Evolutionary conservation across 2,113 vertebrate species (phyloP), one percentile per base, ranked within the genome.

Genomic region (Thunnus thynnus): DNA sequence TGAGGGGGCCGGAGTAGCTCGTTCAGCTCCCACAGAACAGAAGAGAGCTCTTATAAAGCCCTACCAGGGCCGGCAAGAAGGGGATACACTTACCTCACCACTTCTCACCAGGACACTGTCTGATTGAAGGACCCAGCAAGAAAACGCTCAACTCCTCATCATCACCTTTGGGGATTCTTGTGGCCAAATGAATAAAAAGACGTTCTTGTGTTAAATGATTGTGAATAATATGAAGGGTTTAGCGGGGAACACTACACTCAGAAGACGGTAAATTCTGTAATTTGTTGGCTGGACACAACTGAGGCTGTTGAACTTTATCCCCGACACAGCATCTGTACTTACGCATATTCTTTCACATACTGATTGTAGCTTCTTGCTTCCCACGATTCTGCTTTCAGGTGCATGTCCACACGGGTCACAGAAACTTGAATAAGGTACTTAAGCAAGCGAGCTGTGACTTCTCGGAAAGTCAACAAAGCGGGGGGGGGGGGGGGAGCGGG

Each of bases 61-160:
- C 1, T 4, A 66, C 17, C 13, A 18, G 32, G 52, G 68, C 73
- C 17, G 82, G 76, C 48, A 46, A 10, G 50, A 72, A 60, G 30
- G 46, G 54, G 82, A 86, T 13, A 54, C 82, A 83, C 75, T 88
- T 91, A 92, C 86, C 91, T 92, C 91, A 90, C 70, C 75, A 58
- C 41, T 41, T 83, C 64, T 83, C 83, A 78, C 61, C 76, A 71
- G 72, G 77, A 86, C 74, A 52, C 70, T 72, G 84, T 76, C 76
- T 72, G 64, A 91, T 22, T 60, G 80, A 90, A 85, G 83, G 79
- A 88, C 62, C 48, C 48, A 25, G 46, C 61, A 65, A 57, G 68
- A 75, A 84, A 55, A 57, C 54, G 47, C 41, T 70, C 32, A 5
- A 46, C 52, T 76, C 36, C 13, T 77, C 69, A 44, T 75, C 32